Evolutionary conservation across 2,888 invertebrate species (phyloP).

Genomic region (Campoplex nolae): DNA sequence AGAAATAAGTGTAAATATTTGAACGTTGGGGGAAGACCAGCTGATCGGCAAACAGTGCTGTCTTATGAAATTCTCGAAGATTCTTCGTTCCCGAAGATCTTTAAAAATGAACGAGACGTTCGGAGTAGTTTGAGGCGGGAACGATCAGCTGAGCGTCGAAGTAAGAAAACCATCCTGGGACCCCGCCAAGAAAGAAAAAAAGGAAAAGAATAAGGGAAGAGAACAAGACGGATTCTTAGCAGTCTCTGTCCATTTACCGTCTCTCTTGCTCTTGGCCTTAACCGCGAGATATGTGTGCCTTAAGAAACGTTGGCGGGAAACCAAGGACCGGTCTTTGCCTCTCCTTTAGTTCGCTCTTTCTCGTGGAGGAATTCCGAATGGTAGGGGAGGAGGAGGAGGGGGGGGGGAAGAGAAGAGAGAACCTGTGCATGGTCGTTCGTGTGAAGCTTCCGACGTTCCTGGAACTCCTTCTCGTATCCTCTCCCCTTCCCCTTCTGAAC

Average conservation of each 20-base stretch:
- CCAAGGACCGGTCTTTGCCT: slow-evolving; percentile 62
- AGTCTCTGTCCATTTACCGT: slow-evolving; percentile 28
- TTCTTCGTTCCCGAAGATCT: slow-evolving; percentile 50
- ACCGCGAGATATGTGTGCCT: slow-evolving; percentile 42
- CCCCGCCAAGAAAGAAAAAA: slow-evolving; percentile 1
- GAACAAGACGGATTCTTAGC: not conserved
- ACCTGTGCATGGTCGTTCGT: slow-evolving; percentile 66
- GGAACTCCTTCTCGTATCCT: slow-evolving; percentile 70
- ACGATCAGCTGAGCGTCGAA: slow-evolving; percentile 71
- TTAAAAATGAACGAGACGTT: slow-evolving; percentile 44
- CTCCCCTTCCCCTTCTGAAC: slow-evolving; percentile 4
- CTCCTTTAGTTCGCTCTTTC: slow-evolving; percentile 40
- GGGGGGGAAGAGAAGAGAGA: slow-evolving; percentile 15
- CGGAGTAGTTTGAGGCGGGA: slow-evolving; percentile 15
- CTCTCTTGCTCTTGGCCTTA: slow-evolving; percentile 21
- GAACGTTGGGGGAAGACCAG: slow-evolving; percentile 30
- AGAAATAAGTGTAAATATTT: slow-evolving; percentile 51
- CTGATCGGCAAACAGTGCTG: slow-evolving; percentile 45
- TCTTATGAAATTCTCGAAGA: slow-evolving; percentile 58
- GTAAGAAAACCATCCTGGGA: slow-evolving; percentile 50
- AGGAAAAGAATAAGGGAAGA: not conserved
- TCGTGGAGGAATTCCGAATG: slow-evolving; percentile 55
- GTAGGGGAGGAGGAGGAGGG: not conserved
- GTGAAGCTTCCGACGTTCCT: slow-evolving; percentile 74
- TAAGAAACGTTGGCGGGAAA: slow-evolving; percentile 69